Evolutionary conservation across 2,888 invertebrate species (phyloP), one percentile per base, ranked within the genome.

Genomic region (Zaprionus obscuricornis): DNA sequence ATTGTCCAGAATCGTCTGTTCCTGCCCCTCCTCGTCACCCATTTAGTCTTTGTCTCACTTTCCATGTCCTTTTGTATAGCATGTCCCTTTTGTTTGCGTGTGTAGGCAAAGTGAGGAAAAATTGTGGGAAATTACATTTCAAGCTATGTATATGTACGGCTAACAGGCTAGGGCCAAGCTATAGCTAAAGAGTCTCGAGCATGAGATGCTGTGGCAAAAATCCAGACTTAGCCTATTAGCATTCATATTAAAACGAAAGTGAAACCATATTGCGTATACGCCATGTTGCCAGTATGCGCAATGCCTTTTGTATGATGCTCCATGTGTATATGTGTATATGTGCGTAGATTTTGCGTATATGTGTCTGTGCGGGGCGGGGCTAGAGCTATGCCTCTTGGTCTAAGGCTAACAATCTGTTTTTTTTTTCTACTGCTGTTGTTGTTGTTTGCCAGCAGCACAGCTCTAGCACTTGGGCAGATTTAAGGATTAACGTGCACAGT

Each of bases 171-270:
- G 8, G 5, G 5, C 24, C n/a, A n/a, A n/a, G n/a, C n/a, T n/a
- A n/a, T n/a, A 29, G 31, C 18, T 34, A 17, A n/a, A 34, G 17
- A 43, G 14, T 4, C 17, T n/a, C 14, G 13, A 5, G 18, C 8
- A 17, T 16, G 42, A 20, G 22, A 13, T 7, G 11, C 52, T 16
- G 57, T 47, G 45, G 50, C 70, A 68, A 71, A 85, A 82, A 83
- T 85, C 81, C 84, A 74, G 81, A 76, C 86, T 82, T 81, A 77
- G 85, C 75, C 82, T 83, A 86, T 83, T 83, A 86, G 86, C 86
- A 84, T 84, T 86, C 85, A 83, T 86, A 83, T 83, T 83, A 83
- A 72, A 82, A 81, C 74, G 74, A 81, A 85, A 85, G 84, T 81
- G 85, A 79, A 83, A 83, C 79, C 77, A 82, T 85, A 82, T 79